phyloP scores from a whole-genome alignment of 2,888 invertebrate genomes.

The Aspidapion aeneum region DNA sequence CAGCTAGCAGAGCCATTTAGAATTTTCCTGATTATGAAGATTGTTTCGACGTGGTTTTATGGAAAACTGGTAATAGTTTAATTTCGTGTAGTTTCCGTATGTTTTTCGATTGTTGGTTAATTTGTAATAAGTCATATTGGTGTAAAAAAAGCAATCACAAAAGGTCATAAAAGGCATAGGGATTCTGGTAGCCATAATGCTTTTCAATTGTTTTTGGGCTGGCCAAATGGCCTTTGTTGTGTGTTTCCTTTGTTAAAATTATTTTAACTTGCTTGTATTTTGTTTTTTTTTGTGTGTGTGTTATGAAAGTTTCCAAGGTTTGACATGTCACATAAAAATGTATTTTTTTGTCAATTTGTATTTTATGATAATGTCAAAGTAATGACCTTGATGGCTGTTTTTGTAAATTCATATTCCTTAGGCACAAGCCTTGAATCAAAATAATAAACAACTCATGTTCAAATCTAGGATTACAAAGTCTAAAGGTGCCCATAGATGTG shows the following conservation, averaged over 20 bases:
- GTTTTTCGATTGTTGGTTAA: conserved; percentile 16
- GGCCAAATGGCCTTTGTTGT: neutral
- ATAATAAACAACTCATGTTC: too few species aligned
- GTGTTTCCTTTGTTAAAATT: too few species aligned
- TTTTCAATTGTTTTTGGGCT: neutral
- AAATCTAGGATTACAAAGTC: too few species aligned
- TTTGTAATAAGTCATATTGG: conserved; percentile 23
- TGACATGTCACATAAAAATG: neutral
- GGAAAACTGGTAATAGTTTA: conserved; percentile 42
- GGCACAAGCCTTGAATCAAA: too few species aligned
- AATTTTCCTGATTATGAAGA: conserved; percentile 44
- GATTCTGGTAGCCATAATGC: neutral
- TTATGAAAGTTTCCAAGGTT: neutral
- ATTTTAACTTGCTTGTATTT: too few species aligned
- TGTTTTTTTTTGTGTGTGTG: neutral
- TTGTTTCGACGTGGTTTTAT: conserved; percentile 38
- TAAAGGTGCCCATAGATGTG: too few species aligned
- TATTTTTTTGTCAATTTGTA: neutral
- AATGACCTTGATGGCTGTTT: too few species aligned
- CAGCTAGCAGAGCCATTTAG: conserved; percentile 35
- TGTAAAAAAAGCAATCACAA: conserved; percentile 16
- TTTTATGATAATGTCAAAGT: neutral
- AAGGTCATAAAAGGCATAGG: neutral
- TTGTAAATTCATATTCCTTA: too few species aligned
- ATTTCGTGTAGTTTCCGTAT: conserved; percentile 29